phyloP scores from a whole-genome alignment of 2,888 invertebrate genomes.

The Watsonalla binaria region DNA sequence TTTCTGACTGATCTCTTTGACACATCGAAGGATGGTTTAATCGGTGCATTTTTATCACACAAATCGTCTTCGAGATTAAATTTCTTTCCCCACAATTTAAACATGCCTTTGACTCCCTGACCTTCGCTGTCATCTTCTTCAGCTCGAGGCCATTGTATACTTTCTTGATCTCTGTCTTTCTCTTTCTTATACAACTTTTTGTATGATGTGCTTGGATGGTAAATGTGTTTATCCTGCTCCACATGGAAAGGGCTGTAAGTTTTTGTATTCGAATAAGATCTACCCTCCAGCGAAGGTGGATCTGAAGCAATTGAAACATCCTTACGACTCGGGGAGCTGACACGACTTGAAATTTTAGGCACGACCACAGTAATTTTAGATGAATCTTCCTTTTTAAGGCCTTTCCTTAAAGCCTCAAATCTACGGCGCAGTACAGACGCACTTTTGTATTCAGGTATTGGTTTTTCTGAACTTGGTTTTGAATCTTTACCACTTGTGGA shows the following conservation, averaged over 20 bases:
- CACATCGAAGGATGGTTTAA: slow-evolving; percentile 18
- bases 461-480: slow-evolving; percentile 27
- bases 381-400: slow-evolving; percentile 41
- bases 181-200: slow-evolving; percentile 15
- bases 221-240: slow-evolving; percentile 14
- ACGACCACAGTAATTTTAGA: slow-evolving; percentile 25
- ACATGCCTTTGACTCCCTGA: slow-evolving; percentile 56
- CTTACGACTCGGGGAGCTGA: slow-evolving; percentile 32
- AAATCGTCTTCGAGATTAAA: slow-evolving; percentile 51
- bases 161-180: slow-evolving; percentile 24
- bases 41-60: slow-evolving; percentile 15
- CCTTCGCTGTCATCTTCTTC: slow-evolving; percentile 34
- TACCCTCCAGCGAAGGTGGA: slow-evolving; percentile 53
- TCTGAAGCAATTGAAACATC: slow-evolving; percentile 59
- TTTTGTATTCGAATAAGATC: slow-evolving; percentile 46
- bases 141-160: slow-evolving; percentile 22
- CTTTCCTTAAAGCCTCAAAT: slow-evolving; percentile 51
- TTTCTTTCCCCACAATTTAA: slow-evolving; percentile 60
- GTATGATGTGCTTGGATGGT: slow-evolving; percentile 16
- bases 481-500: slow-evolving; percentile 32
- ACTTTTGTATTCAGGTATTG: slow-evolving; percentile 38
- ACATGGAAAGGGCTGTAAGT: slow-evolving; percentile 27
- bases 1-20: slow-evolving; percentile 13
- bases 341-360: slow-evolving; percentile 25
- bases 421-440: slow-evolving; percentile 45